Evolutionary conservation across 2,797 vertebrate genomes (phyloP).

Genomic region (Micrastur ruficollis): DNA sequence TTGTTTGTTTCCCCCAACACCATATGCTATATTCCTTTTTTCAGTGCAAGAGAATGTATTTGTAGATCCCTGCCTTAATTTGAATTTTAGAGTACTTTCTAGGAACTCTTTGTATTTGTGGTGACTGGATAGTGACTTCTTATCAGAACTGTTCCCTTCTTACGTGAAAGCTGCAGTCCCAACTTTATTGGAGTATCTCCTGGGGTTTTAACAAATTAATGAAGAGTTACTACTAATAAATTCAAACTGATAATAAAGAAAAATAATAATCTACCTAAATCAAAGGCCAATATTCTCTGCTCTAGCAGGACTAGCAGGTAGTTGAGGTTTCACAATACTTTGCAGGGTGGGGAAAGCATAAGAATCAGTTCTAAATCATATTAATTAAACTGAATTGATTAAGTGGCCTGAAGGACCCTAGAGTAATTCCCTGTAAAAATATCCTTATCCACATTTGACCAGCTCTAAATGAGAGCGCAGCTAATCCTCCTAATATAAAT

Average conservation of each 20-base stretch:
- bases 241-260: not conserved
- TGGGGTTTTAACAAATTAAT: not conserved
- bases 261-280: not conserved
- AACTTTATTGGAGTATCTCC: not conserved
- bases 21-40: not conserved
- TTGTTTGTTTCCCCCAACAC: not conserved
- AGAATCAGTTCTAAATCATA: not conserved
- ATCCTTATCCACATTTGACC: not conserved
- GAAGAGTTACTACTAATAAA: not conserved
- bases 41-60: not conserved
- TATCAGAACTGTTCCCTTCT: not conserved
- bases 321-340: not conserved
- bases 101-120: not conserved
- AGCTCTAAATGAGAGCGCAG: not conserved
- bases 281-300: not conserved
- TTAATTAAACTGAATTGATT: not conserved
- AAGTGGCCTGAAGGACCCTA: not conserved
- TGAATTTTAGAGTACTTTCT: not conserved
- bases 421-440: not conserved
- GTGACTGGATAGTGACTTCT: not conserved
- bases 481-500: not conserved
- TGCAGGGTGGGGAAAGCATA: not conserved
- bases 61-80: not conserved
- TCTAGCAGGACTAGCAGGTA: not conserved
- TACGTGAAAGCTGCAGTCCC: not conserved